phyloP scores from a whole-genome alignment of 2,797 vertebrate species.

The Coilia nasus region DNA sequence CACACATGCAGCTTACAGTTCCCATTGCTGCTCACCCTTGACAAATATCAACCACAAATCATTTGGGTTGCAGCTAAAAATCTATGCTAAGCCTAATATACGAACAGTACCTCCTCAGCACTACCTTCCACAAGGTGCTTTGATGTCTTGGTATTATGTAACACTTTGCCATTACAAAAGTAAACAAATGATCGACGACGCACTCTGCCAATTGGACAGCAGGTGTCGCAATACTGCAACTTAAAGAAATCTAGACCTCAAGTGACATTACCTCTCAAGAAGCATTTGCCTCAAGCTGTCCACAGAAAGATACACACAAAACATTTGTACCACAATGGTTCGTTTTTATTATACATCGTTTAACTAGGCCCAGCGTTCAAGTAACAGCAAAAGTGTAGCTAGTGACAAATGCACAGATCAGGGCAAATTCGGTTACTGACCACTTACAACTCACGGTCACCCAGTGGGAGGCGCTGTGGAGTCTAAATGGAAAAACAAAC shows the following conservation, averaged over 20 bases:
- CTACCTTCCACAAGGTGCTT: neutral
- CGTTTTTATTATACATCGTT: neutral
- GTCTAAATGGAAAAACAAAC: neutral
- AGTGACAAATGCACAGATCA: neutral
- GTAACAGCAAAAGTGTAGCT: conserved; percentile 8
- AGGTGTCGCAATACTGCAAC: neutral
- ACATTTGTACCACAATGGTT: conserved; percentile 8
- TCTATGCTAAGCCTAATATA: neutral
- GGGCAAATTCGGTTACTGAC: neutral
- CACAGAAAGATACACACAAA: neutral
- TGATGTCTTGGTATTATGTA: neutral
- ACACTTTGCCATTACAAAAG: neutral
- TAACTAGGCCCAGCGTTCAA: neutral
- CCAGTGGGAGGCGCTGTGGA: neutral
- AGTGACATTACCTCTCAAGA: neutral
- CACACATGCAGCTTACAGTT: neutral
- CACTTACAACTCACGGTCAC: neutral
- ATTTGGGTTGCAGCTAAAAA: neutral
- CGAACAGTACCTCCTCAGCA: neutral
- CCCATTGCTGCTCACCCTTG: neutral
- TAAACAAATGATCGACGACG: neutral
- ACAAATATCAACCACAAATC: neutral
- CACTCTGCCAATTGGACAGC: neutral
- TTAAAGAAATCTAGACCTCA: neutral
- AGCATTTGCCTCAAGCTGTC: neutral